phyloP scores from a whole-genome alignment of 2,888 invertebrate genomes.

The Archips crataeganus region DNA sequence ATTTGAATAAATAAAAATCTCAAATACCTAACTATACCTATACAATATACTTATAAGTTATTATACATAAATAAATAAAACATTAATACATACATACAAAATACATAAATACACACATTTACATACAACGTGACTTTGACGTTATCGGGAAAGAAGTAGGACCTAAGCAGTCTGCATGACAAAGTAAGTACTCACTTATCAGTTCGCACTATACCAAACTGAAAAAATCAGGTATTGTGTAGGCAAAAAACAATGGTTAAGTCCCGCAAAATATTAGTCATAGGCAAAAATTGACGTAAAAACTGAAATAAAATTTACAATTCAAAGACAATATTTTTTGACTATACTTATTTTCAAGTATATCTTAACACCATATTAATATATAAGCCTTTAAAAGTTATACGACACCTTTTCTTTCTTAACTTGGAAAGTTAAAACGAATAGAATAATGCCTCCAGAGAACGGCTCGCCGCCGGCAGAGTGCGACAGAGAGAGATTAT shows the following conservation, averaged over 20 bases:
- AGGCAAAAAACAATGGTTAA: not conserved
- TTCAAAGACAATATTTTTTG: not conserved
- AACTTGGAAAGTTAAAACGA: conserved; percentile 13
- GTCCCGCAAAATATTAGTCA: too few relatives aligned
- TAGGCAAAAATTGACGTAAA: too few relatives aligned
- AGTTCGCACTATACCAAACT: not conserved
- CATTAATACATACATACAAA: too few relatives aligned
- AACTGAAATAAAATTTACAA: not conserved
- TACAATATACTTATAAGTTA: too few relatives aligned
- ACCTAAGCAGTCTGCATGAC: not conserved
- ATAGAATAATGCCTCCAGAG: conserved; percentile 22
- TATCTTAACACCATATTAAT: not conserved
- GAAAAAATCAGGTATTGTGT: not conserved
- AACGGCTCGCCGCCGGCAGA: conserved; percentile 4
- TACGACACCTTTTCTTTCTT: not conserved
- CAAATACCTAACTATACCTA: too few relatives aligned
- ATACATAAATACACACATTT: too few relatives aligned
- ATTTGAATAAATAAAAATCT: too few relatives aligned
- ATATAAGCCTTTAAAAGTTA: not conserved
- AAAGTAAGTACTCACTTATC: not conserved
- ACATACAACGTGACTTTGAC: too few relatives aligned
- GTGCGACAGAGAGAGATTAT: conserved; percentile 30
- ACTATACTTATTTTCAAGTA: not conserved
- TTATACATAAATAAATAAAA: too few relatives aligned
- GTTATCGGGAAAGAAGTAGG: not conserved